Percentiles rank a stretch among this genome's conserved stretches.
Evolutionary conservation across 1,140 invertebrate species (phyloP).

Genomic region (Plectrocnemia conspersa): DNA sequence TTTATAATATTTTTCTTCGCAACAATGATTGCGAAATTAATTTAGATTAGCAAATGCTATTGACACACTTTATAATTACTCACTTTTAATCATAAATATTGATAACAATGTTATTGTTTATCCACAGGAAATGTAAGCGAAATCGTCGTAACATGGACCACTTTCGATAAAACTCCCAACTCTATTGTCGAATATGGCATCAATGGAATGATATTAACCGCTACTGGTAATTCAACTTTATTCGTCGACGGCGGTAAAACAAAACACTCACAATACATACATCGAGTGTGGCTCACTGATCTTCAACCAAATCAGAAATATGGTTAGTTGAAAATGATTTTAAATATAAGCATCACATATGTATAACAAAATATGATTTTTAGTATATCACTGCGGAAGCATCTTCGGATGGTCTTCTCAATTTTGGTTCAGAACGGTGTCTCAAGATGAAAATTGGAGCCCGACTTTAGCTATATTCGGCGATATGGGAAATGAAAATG

Average conservation of each 20-base stretch:
- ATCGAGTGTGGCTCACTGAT: slow-evolving; percentile 58
- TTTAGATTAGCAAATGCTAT: slow-evolving; percentile 2
- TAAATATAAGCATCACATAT: neutral
- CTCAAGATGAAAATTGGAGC: slow-evolving; percentile 63
- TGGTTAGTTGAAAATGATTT: slow-evolving; percentile 46
- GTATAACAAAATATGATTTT: slow-evolving; percentile 2
- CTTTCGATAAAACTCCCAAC: slow-evolving; percentile 63
- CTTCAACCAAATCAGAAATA: slow-evolving; percentile 60
- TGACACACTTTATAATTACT: neutral
- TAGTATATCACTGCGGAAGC: slow-evolving; percentile 82
- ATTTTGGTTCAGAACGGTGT: slow-evolving; percentile 70
- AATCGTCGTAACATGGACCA: slow-evolving; percentile 88
- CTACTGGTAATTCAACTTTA: slow-evolving; percentile 55
- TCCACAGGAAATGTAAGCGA: slow-evolving; percentile 57
- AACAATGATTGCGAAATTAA: neutral
- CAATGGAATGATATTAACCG: slow-evolving; percentile 50
- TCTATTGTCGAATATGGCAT: slow-evolving; percentile 76
- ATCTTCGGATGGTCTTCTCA: slow-evolving; percentile 70
- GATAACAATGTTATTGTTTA: slow-evolving; percentile 2
- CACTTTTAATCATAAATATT: neutral
- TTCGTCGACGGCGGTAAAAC: slow-evolving; percentile 78
- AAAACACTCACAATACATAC: slow-evolving; percentile 73
- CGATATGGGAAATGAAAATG: slow-evolving; percentile 88
- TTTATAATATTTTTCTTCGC: neutral
- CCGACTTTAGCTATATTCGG: slow-evolving; percentile 82